Evolutionary conservation across 2,888 invertebrate species (phyloP).

Genomic region (Mantis religiosa): DNA sequence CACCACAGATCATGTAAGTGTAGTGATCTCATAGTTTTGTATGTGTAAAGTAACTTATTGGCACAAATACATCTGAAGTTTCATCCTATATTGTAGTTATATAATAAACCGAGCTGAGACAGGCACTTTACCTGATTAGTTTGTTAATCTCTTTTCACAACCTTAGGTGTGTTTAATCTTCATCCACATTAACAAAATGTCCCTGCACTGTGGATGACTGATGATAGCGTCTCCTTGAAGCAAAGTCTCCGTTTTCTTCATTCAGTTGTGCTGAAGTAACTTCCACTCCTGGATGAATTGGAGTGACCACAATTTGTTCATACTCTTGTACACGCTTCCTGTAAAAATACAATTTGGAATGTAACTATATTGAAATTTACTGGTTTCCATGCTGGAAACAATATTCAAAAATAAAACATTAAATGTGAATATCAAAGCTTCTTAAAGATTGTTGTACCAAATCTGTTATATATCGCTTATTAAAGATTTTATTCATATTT

Average conservation of each 20-base stretch:
- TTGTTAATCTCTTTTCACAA: background rate
- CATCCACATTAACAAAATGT: slow-evolving; percentile 57
- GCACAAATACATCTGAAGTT: background rate
- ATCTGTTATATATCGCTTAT: slow-evolving; percentile 6
- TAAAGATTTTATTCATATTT: background rate
- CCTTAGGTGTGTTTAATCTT: slow-evolving; percentile 21
- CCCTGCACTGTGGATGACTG: slow-evolving; percentile 77
- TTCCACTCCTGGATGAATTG: slow-evolving; percentile 72
- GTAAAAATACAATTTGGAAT: slow-evolving; percentile 36
- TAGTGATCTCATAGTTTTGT: background rate
- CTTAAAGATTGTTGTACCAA: no score
- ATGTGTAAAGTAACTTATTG: background rate
- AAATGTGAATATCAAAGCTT: background rate
- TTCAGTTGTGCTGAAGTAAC: slow-evolving; percentile 83
- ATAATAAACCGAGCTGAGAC: background rate
- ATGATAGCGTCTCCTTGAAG: slow-evolving; percentile 87
- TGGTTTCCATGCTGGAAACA: slow-evolving; percentile 9
- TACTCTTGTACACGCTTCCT: slow-evolving; percentile 76
- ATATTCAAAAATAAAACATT: background rate
- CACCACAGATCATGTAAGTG: no score
- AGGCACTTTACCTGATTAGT: no score
- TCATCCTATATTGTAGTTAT: no score
- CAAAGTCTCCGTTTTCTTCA: slow-evolving; percentile 93
- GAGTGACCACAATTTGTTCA: slow-evolving; percentile 82
- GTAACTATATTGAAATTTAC: background rate